Evolutionary conservation across 2,888 invertebrate genomes (phyloP).

Genomic region (Nomada goodeniana): DNA sequence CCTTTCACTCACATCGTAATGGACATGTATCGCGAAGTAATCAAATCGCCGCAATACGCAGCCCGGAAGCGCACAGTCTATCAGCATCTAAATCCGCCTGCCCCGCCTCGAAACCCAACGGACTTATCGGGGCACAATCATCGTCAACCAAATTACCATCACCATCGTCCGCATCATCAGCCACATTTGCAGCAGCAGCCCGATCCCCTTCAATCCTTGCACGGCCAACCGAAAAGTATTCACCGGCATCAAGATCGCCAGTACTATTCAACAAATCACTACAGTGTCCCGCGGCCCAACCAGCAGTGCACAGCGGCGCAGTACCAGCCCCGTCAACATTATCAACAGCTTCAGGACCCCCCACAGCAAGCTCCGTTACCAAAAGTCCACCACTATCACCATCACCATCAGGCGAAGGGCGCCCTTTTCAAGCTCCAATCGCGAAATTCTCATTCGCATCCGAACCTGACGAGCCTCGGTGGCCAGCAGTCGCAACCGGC

Average conservation of each 20-base stretch:
- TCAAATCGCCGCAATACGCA: constrained; percentile 79
- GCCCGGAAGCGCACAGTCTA: constrained; percentile 77
- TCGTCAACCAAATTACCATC: constrained; percentile 39
- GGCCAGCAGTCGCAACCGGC: constrained; percentile 59
- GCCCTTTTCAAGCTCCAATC: constrained; percentile 79
- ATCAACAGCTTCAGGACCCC: constrained; percentile 29
- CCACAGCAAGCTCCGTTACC: constrained; percentile 24
- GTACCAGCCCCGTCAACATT: constrained; percentile 53
- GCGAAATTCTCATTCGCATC: constrained; percentile 82
- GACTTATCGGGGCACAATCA: constrained; percentile 56
- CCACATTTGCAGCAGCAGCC: constrained; percentile 27
- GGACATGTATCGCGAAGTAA: constrained; percentile 86
- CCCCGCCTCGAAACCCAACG: constrained; percentile 46
- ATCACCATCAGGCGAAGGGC: constrained; percentile 75
- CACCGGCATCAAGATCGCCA: constrained; percentile 47
- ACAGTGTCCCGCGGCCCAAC: constrained; percentile 19
- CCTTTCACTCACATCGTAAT: constrained; percentile 88
- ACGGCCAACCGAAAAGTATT: constrained; percentile 16
- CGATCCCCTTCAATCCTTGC: constrained; percentile 31
- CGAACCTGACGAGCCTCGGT: constrained; percentile 78
- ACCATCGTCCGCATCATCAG: constrained; percentile 34
- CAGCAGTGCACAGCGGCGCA: constrained; percentile 47
- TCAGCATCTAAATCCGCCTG: constrained; percentile 57
- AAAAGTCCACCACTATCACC: constrained; percentile 55
- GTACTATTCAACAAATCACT: constrained; percentile 39